Evolutionary conservation across 2,888 invertebrate genomes (phyloP).

Genomic region (Pollenia angustigena): DNA sequence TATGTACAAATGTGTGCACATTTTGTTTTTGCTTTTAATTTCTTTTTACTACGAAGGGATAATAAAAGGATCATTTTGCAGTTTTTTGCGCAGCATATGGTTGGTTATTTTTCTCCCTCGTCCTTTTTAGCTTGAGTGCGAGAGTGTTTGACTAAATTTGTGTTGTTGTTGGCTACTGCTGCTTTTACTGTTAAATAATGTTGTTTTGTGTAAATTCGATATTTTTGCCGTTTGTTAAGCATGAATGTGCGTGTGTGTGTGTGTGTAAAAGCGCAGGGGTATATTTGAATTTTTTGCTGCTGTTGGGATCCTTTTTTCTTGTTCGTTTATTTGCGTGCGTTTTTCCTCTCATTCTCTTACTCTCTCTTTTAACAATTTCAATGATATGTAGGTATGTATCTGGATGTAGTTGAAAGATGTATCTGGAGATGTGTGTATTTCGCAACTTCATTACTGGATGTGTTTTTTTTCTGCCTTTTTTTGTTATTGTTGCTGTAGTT

Average conservation of each 20-base stretch:
- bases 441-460: conserved; percentile 62
- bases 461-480: conserved; percentile 1
- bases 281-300: conserved; percentile 47
- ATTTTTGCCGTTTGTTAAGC: conserved; percentile 30
- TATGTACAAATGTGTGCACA: neutral
- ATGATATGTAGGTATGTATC: no score
- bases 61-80: conserved; percentile 73
- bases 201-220: conserved; percentile 36
- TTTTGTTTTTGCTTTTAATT: conserved; percentile 29
- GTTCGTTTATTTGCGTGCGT: conserved; percentile 56
- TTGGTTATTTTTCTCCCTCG: conserved; percentile 31
- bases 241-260: neutral
- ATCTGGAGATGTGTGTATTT: conserved; percentile 30
- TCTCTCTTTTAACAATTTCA: conserved; percentile 11
- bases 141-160: neutral
- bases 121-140: conserved; percentile 26
- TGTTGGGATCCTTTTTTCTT: conserved; percentile 68
- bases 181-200: neutral
- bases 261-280: conserved; percentile 26
- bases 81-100: conserved; percentile 72
- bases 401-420: neutral
- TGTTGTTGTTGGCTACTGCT: conserved; percentile 18
- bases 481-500: conserved; percentile 58
- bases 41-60: conserved; percentile 52
- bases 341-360: conserved; percentile 58